Evolutionary conservation across 2,888 invertebrate species (phyloP).

Genomic region (Patella caerulea): DNA sequence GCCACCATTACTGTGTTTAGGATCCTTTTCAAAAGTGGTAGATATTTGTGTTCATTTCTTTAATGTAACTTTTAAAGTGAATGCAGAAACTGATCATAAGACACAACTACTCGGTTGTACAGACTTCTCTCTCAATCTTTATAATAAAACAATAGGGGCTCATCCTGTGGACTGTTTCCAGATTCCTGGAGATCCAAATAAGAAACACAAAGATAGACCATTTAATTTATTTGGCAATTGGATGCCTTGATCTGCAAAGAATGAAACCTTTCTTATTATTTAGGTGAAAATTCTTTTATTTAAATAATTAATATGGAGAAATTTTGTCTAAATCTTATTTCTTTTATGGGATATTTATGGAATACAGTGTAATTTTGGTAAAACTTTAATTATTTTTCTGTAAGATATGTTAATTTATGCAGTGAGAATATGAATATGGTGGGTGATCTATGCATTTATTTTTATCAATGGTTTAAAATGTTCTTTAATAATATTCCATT

Average conservation of each 20-base stretch:
- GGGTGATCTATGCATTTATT: too few relatives aligned
- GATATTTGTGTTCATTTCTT: slow-evolving; percentile 60
- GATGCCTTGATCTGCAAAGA: slow-evolving; percentile 31
- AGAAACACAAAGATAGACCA: slow-evolving; percentile 35
- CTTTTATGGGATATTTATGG: too few relatives aligned
- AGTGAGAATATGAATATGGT: too few relatives aligned
- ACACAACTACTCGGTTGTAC: slow-evolving; percentile 59
- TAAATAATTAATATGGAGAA: too few relatives aligned
- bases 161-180: slow-evolving; percentile 64
- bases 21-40: slow-evolving; percentile 54
- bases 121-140: slow-evolving; percentile 57
- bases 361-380: too few relatives aligned
- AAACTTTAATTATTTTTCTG: too few relatives aligned
- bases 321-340: too few relatives aligned
- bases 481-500: too few relatives aligned
- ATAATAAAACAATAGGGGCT: slow-evolving; percentile 56
- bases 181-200: slow-evolving; percentile 55
- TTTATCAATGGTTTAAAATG: too few relatives aligned
- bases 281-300: too few relatives aligned
- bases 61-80: slow-evolving; percentile 59
- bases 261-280: too few relatives aligned
- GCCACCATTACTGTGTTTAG: slow-evolving; percentile 60
- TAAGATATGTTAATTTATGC: too few relatives aligned
- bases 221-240: slow-evolving; percentile 35
- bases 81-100: slow-evolving; percentile 55